Evolutionary conservation across 2,888 invertebrate genomes (phyloP).

Genomic region (Asteroscopus sphinx): DNA sequence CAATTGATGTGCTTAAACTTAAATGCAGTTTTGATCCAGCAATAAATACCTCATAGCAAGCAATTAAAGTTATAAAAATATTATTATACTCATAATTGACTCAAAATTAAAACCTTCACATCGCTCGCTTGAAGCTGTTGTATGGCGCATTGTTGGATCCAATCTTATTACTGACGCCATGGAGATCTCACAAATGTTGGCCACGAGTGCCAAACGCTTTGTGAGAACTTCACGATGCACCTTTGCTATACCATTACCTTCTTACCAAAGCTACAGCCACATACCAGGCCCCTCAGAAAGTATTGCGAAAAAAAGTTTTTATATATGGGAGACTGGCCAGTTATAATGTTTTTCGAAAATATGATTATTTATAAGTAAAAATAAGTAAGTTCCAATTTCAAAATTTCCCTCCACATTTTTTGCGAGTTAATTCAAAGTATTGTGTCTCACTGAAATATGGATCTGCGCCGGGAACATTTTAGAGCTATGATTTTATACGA

Average conservation of each 20-base stretch:
- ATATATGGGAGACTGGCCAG: too few relatives aligned
- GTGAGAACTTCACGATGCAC: slow-evolving; percentile 43
- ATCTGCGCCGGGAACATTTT: too few relatives aligned
- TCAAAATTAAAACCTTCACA: slow-evolving; percentile 43
- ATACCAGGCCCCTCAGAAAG: too few relatives aligned
- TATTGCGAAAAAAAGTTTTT: too few relatives aligned
- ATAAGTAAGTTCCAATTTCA: too few relatives aligned
- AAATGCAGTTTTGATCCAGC: slow-evolving; percentile 74
- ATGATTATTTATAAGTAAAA: too few relatives aligned
- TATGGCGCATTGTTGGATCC: slow-evolving; percentile 62
- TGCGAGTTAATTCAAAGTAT: too few relatives aligned
- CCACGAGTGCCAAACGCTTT: slow-evolving; percentile 18
- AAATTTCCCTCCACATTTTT: too few relatives aligned
- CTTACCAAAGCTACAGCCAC: slow-evolving; percentile 67
- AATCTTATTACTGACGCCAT: slow-evolving; percentile 46
- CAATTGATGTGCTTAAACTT: slow-evolving; percentile 65
- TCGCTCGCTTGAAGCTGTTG: slow-evolving; percentile 53
- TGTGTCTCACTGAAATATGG: too few relatives aligned
- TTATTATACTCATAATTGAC: slow-evolving; percentile 48
- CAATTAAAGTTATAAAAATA: slow-evolving; percentile 36
- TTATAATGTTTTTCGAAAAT: too few relatives aligned
- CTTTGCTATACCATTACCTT: slow-evolving; percentile 61
- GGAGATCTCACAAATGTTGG: slow-evolving; percentile 41
- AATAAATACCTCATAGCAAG: slow-evolving; percentile 61
- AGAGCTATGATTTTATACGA: too few relatives aligned